These are phyloP conservation scores for Phocides pigmalion DNA, from an alignment of 1,140 invertebrate species.

Conservation along the genomic window DNA sequence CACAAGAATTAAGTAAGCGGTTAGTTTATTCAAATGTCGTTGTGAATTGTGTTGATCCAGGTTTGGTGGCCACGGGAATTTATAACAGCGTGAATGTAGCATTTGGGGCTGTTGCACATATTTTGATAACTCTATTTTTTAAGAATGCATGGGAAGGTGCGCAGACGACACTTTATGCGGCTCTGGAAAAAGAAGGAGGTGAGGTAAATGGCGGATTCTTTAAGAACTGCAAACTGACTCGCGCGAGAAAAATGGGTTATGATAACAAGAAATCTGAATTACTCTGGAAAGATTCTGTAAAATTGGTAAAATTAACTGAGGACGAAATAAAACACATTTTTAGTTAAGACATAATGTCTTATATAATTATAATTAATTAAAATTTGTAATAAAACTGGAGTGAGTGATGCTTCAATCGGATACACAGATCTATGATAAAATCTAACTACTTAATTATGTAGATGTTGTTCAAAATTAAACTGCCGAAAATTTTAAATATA, in stretches of 20 bases:
- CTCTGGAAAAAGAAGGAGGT: slow-evolving; percentile 52
- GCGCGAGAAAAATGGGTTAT: slow-evolving; percentile 29
- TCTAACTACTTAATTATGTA: too few relatives aligned
- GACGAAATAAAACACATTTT: slow-evolving; percentile 35
- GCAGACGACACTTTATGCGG: slow-evolving; percentile 58
- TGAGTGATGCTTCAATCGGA: too few relatives aligned
- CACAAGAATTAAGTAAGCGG: slow-evolving; percentile 84
- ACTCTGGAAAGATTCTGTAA: slow-evolving; percentile 56
- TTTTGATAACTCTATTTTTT: slow-evolving; percentile 33
- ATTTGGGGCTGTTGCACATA: slow-evolving; percentile 21
- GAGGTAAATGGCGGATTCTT: slow-evolving; percentile 62
- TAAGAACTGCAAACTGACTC: slow-evolving; percentile 43
- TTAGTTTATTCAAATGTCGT: slow-evolving; percentile 84
- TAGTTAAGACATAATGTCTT: slow-evolving; percentile 7
- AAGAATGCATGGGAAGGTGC: slow-evolving; percentile 57
- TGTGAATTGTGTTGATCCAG: slow-evolving; percentile 84
- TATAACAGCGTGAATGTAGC: slow-evolving; percentile 27
- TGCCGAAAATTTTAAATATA: too few relatives aligned
- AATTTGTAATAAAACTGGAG: too few relatives aligned
- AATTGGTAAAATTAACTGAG: slow-evolving; percentile 45
- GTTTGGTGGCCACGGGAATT: slow-evolving; percentile 84
- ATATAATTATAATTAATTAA: too few relatives aligned
- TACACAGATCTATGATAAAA: too few relatives aligned
- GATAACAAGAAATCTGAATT: slow-evolving; percentile 35
- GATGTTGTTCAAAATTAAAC: too few relatives aligned